A percentile compares a stretch with the other conserved stretches of the same genome.
Conservation (phyloP, 2,113 vertebrate genomes). For the Ciconia maguari region DNA sequence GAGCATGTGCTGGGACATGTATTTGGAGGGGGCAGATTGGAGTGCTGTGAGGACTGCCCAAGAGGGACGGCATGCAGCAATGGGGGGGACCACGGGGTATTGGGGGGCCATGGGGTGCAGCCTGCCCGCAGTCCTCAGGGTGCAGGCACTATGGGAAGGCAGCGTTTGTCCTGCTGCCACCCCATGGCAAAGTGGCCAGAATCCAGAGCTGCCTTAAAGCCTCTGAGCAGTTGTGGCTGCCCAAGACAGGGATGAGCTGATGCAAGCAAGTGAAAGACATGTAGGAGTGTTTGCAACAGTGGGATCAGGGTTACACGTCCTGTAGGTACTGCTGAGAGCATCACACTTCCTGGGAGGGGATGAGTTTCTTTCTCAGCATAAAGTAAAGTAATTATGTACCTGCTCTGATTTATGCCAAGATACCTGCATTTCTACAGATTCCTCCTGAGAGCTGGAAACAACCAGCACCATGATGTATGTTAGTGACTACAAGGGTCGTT, state of each 20-base stretch:
- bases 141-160: background rate
- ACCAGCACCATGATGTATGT: background rate
- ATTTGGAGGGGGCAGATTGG: background rate
- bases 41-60: accelerated
- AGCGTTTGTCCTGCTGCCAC: background rate
- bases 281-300: background rate
- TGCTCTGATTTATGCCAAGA: background rate
- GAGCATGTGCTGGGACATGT: accelerated
- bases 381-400: background rate
- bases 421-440: background rate
- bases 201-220: background rate
- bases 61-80: accelerated
- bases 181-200: background rate
- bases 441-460: background rate
- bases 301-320: background rate
- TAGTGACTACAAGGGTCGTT: background rate
- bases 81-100: accelerated
- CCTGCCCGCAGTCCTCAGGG: background rate
- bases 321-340: background rate
- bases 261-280: background rate
- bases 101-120: background rate
- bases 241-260: background rate
- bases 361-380: background rate
- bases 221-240: background rate
- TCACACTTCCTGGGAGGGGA: accelerated